These are phyloP conservation scores for Rhipidura dahli DNA, from an alignment of 2,113 vertebrate genomes.

Conservation along the genomic window DNA sequence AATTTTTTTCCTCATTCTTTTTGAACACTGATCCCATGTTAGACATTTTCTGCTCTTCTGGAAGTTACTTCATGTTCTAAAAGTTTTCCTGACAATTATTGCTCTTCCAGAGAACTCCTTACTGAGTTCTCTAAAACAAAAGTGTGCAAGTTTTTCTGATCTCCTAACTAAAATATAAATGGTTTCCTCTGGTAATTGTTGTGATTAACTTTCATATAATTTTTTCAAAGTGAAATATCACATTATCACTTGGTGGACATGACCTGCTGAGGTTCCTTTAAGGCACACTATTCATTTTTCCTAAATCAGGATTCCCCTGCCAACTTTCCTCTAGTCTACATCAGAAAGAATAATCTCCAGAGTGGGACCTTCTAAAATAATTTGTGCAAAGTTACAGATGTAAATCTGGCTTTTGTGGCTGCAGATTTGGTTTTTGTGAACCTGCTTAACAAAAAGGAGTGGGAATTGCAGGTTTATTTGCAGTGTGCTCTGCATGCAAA, in stretches of 20 bases:
- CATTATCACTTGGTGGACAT: not conserved
- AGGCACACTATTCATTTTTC: not conserved
- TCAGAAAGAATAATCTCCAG: not conserved
- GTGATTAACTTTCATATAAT: not conserved
- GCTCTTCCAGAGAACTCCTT: not conserved
- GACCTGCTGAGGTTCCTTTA: not conserved
- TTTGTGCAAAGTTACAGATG: not conserved
- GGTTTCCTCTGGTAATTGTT: not conserved
- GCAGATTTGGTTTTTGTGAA: not conserved
- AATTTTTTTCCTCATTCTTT: not conserved
- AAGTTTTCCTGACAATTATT: not conserved
- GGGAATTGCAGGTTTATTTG: not conserved
- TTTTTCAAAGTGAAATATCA: not conserved
- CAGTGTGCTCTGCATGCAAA: not conserved
- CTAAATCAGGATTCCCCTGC: not conserved
- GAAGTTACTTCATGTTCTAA: not conserved
- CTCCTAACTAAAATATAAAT: not conserved
- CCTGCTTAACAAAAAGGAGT: not conserved
- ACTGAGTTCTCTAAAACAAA: not conserved
- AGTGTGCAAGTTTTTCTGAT: not conserved
- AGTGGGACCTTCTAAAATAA: not conserved
- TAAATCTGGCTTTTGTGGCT: not conserved
- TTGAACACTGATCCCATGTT: not conserved
- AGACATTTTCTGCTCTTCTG: not conserved
- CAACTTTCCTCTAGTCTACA: not conserved